Conservation (phyloP, 2,888 invertebrate genomes). For the Pseudococcus viburni region DNA sequence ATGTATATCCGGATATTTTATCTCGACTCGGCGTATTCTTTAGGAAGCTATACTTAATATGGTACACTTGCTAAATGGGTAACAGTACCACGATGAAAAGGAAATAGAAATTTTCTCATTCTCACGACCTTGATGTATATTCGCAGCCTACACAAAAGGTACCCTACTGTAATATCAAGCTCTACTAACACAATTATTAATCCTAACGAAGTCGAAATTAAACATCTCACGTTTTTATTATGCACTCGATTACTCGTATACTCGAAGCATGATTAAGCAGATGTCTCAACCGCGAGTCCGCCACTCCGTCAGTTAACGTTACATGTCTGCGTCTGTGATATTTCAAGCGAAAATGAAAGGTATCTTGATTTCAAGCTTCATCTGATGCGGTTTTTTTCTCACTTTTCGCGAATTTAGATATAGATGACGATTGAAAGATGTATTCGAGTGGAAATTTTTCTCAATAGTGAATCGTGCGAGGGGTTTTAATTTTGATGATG, state of each 20-base stretch:
- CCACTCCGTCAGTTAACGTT: no score
- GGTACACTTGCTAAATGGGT: no score
- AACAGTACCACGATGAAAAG: neutral
- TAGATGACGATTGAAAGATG: neutral
- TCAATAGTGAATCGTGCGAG: neutral
- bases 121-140: constrained; percentile 1
- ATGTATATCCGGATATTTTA: neutral
- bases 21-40: neutral
- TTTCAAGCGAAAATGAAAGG: neutral
- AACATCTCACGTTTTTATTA: neutral
- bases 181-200: constrained; percentile 13
- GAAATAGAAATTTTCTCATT: constrained; percentile 19
- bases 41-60: no score
- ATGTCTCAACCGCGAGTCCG: neutral
- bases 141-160: neutral
- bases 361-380: neutral
- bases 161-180: neutral
- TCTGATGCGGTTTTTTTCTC: neutral
- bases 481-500: neutral
- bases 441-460: neutral
- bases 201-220: neutral
- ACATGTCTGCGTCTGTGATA: neutral
- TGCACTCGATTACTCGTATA: neutral
- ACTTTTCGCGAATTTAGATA: neutral
- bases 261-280: neutral